Base-by-base conservation (phyloP, 2,888 invertebrate genomes). In the Morpho achilles region DNA sequence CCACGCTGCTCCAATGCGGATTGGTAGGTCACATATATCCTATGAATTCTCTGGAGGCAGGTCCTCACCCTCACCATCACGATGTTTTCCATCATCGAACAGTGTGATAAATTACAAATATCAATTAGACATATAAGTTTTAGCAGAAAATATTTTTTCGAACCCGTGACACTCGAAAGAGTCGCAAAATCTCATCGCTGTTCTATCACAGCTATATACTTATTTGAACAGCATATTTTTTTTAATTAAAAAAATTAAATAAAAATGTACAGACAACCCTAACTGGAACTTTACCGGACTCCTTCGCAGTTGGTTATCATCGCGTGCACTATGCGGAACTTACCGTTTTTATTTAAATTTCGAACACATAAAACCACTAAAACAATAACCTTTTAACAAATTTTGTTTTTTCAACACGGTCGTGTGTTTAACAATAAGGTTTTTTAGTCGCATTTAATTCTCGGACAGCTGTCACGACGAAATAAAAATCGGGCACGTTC, bases 301-400 rank as follows among this genome's bases (percentile, higher is more conserved):
- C 41, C 22, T 55, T 55, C 32, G 50, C 55, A 48, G 42, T 42
- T 44, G 32, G 40, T 48, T 54, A 51, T 51, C 57, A 54, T 23
- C 43, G 71, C 67, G 76, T 68, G 78, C 87, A 84, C 74, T 70
- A 69, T 73, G 77, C 82, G 86, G 84, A 87, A 88, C 87, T 82
- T 79, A 89, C 85, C 77, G 88, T 87, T 91, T 87, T 84, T 84
- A 86, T 88, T 86, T 67, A 84, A 87, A 89, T 84, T 80, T 72
- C 61, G 65, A 72, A 72, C 65, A 66, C 64, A 64, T 32, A 68
- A 67, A 60, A 66, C 59, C 59, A 67, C 70, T 72, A 72, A 73
- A 71, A 72, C 63, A 70, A 69, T 66, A 67, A 62, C 53, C 51
- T 62, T 60, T 42, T 63, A 60, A 57, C 62, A 52, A 16, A 62